Evolutionary conservation across 2,888 invertebrate species (phyloP).

Genomic region (Acrobasis suavella): DNA sequence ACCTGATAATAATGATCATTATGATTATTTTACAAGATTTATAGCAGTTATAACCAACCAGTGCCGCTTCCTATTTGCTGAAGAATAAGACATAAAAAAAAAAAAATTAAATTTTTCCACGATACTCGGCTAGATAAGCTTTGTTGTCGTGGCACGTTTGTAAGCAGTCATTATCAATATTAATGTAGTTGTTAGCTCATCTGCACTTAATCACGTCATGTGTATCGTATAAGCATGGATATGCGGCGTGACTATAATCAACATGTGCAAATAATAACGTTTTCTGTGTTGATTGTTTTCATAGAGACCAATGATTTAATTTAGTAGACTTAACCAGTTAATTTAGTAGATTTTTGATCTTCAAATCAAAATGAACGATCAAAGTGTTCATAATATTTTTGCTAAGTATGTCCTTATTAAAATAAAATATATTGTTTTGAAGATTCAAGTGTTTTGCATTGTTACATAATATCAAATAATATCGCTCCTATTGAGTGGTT

Average conservation of each 20-base stretch:
- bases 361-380: too few relatives aligned
- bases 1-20: too few relatives aligned
- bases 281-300: background rate
- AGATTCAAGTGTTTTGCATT: too few relatives aligned
- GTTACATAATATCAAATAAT: background rate
- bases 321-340: background rate
- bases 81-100: background rate
- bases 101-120: background rate
- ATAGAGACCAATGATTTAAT: background rate
- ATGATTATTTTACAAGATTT: too few relatives aligned
- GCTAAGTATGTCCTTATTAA: too few relatives aligned
- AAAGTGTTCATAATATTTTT: too few relatives aligned
- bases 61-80: background rate
- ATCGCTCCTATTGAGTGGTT: background rate
- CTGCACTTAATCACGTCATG: conserved; percentile 15
- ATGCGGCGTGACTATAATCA: background rate
- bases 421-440: too few relatives aligned
- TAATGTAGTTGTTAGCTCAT: conserved; percentile 18
- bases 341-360: too few relatives aligned
- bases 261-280: conserved; percentile 5
- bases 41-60: background rate
- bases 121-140: background rate
- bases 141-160: conserved; percentile 16
- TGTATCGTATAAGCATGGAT: background rate
- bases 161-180: conserved; percentile 11